Evolutionary conservation across 2,113 vertebrate species (phyloP).

Genomic region (Emydura subglobosa): DNA sequence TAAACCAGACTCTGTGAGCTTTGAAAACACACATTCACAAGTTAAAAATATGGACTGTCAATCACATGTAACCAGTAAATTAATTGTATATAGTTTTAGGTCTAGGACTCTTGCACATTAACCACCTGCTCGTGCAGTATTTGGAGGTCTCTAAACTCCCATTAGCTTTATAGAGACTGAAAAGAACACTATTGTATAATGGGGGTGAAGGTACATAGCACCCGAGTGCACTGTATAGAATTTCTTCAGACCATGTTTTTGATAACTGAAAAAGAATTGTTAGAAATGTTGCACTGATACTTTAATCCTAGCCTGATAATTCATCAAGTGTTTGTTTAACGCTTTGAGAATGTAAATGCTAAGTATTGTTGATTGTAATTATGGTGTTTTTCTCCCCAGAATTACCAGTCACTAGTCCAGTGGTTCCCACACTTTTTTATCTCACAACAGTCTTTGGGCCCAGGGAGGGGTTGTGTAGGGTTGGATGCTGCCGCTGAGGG

Average conservation of each 20-base stretch:
- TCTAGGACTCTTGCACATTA: background rate
- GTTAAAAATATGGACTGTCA: background rate
- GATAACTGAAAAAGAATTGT: background rate
- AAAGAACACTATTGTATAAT: fast-evolving
- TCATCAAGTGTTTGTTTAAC: background rate
- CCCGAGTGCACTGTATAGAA: background rate
- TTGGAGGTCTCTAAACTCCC: background rate
- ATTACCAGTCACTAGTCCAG: background rate
- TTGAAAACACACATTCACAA: background rate
- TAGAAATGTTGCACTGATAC: background rate
- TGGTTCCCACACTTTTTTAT: background rate
- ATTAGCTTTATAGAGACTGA: background rate
- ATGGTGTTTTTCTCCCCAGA: background rate
- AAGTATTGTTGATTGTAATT: background rate
- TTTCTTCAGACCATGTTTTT: background rate
- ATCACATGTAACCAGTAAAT: background rate
- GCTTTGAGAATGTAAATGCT: background rate
- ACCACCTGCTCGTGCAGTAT: background rate
- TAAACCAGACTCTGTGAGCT: background rate
- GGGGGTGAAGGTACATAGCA: fast-evolving
- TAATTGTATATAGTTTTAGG: background rate
- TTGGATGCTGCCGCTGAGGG: background rate
- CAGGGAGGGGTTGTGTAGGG: too few relatives aligned
- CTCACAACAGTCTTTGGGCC: background rate
- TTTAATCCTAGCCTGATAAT: background rate